phyloP scores from a whole-genome alignment of 2,888 invertebrate genomes.

The Allacma fusca region DNA sequence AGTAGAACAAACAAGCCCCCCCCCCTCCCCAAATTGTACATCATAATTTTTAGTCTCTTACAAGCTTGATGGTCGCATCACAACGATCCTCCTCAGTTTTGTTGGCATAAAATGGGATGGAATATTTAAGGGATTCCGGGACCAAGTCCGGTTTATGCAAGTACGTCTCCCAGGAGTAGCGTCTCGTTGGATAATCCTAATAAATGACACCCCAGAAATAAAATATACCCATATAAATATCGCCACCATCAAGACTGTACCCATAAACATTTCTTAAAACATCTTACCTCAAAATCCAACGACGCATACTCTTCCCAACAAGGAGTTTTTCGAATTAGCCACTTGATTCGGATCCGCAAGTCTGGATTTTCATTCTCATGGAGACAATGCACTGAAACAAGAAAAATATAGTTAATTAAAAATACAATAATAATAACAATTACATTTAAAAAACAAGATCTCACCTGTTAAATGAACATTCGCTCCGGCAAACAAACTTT shows the following conservation, averaged over 20 bases:
- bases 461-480: constrained; percentile 76
- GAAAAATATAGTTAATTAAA: constrained; percentile 49
- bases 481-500: constrained; percentile 76
- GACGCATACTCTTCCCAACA: constrained; percentile 68
- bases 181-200: constrained; percentile 50
- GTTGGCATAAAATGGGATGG: constrained; percentile 25
- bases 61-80: constrained; percentile 54
- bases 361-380: constrained; percentile 52
- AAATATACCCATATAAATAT: not conserved
- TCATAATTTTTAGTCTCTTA: not conserved
- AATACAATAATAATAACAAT: constrained; percentile 20
- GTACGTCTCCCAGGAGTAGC: constrained; percentile 47
- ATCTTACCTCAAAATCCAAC: constrained; percentile 54
- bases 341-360: constrained; percentile 66
- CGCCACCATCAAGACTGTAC: not conserved
- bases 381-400: constrained; percentile 55
- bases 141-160: constrained; percentile 40
- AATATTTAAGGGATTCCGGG: not conserved
- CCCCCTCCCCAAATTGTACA: too few species aligned
- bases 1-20: not conserved
- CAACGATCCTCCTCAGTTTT: constrained; percentile 49
- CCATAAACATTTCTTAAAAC: not conserved
- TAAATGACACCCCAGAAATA: too few species aligned
- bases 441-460: not conserved
- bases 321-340: constrained; percentile 69